Evolutionary conservation across 2,113 vertebrate genomes (phyloP).

Genomic region (Zapornia atra): DNA sequence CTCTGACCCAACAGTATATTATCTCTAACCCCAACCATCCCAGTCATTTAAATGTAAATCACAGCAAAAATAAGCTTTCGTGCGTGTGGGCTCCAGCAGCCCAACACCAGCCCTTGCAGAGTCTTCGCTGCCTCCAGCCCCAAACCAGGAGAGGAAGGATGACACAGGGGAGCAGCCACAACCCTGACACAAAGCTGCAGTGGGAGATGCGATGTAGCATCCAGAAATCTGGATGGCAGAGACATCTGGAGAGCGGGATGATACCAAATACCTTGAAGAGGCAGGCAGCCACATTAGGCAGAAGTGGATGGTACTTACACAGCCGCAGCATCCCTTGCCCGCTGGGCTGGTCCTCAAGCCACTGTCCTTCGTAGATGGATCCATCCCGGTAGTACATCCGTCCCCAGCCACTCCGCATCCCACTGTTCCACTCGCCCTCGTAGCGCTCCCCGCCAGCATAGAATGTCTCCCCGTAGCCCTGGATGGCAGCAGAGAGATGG

Average conservation of each 20-base stretch:
- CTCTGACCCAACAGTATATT: slow-evolving; percentile 41
- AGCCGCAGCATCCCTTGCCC: too few relatives aligned
- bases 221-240: neutral
- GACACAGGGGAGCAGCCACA: neutral
- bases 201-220: fast-evolving
- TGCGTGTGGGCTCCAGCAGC: neutral
- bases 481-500: neutral
- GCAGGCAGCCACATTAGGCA: fast-evolving
- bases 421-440: slow-evolving; percentile 86
- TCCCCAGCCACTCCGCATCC: slow-evolving; percentile 85
- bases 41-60: slow-evolving; percentile 53
- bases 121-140: neutral
- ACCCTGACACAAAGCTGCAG: neutral
- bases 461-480: slow-evolving; percentile 85
- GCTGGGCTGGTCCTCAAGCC: too few relatives aligned
- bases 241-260: neutral
- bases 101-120: fast-evolving
- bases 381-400: slow-evolving; percentile 82
- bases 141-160: neutral
- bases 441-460: slow-evolving; percentile 78
- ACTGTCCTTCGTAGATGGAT: slow-evolving; percentile 86
- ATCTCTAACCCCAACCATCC: slow-evolving; percentile 40
- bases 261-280: fast-evolving
- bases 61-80: slow-evolving; percentile 5
- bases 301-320: too few relatives aligned